Percentiles rank a stretch among this genome's conserved stretches.
Evolutionary conservation across 2,113 vertebrate species (phyloP).

Genomic region (Pelmatolapia mariae): DNA sequence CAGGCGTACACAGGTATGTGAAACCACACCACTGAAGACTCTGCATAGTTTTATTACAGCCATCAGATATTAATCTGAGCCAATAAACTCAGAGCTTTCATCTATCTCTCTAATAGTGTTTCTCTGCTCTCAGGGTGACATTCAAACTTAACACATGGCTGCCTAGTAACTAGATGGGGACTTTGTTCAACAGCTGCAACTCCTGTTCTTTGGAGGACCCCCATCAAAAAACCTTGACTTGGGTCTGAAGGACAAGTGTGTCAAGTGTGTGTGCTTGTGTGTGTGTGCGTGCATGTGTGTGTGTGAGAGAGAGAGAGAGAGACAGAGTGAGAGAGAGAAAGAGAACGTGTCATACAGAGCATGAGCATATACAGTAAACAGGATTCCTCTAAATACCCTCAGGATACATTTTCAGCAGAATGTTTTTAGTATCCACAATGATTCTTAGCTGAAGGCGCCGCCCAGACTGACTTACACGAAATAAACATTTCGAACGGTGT

Average conservation of each 20-base stretch:
- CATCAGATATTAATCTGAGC: constrained; percentile 2
- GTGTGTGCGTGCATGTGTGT: neutral
- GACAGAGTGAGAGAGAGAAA: too few relatives aligned
- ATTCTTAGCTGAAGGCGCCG: neutral
- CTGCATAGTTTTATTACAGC: constrained; percentile 4
- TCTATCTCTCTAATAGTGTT: neutral
- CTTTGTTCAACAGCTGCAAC: neutral
- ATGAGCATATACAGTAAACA: neutral
- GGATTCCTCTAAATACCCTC: neutral
- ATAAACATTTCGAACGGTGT: neutral
- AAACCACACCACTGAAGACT: neutral
- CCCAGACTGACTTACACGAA: neutral
- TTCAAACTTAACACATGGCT: constrained; percentile 31
- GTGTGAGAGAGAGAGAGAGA: fast-evolving
- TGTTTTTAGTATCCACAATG: neutral
- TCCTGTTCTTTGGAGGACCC: neutral
- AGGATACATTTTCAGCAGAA: neutral
- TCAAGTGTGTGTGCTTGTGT: neutral
- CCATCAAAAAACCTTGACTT: constrained; percentile 11
- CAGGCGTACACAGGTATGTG: neutral
- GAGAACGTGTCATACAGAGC: neutral
- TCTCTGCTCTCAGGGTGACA: constrained; percentile 37
- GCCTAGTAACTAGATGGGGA: constrained; percentile 3
- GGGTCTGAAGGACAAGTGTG: neutral
- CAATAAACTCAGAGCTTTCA: neutral